phyloP scores from a whole-genome alignment of 2,113 vertebrate species.

The Cavia porcellus region DNA sequence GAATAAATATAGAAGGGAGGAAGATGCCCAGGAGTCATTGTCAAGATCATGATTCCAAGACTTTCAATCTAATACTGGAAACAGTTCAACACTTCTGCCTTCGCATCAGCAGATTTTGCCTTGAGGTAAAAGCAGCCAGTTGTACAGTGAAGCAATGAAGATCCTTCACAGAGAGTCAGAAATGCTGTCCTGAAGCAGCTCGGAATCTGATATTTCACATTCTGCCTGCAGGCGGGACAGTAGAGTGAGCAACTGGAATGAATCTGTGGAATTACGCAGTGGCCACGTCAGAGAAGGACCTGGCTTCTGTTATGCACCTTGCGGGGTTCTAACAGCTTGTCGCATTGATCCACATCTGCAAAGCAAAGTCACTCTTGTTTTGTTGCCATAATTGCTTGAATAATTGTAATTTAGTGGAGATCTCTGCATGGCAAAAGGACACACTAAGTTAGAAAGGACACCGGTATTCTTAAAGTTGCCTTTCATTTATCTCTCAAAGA shows the following conservation, averaged over 20 bases:
- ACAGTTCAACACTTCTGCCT: not conserved
- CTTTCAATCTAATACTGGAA: not conserved
- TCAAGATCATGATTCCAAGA: not conserved
- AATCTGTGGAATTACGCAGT: not conserved
- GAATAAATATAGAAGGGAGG: not conserved
- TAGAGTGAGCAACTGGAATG: not conserved
- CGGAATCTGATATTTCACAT: not conserved
- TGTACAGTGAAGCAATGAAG: not conserved
- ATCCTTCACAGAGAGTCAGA: not conserved
- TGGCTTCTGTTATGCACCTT: not conserved
- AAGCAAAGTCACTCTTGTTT: not conserved
- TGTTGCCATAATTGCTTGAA: not conserved
- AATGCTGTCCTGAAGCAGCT: not conserved
- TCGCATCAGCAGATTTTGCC: not conserved
- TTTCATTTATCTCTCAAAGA: not conserved
- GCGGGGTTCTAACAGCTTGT: not conserved
- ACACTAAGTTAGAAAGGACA: slow-evolving; percentile 40
- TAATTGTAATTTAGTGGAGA: not conserved
- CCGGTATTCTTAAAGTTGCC: not conserved
- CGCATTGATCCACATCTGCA: not conserved
- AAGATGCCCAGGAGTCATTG: not conserved
- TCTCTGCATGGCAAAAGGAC: not conserved
- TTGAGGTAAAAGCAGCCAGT: not conserved
- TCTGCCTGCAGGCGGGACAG: not conserved
- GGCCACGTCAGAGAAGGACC: not conserved